These are phyloP conservation scores for Galeruca laticollis DNA, from an alignment of 2,888 invertebrate species.

Conservation along the genomic window DNA sequence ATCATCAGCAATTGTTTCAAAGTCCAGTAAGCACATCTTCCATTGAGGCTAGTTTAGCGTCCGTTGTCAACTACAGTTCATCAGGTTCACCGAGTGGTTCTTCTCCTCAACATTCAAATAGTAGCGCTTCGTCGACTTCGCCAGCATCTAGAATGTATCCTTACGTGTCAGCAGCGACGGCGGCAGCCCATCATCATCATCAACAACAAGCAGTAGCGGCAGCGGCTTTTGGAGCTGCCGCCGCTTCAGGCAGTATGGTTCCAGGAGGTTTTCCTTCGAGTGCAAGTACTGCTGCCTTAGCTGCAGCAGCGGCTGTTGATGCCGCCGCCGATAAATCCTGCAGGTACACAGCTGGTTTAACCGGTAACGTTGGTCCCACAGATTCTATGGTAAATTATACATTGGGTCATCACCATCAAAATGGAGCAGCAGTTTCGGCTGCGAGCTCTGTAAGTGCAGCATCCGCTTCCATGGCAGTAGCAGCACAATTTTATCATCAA, in stretches of 20 bases:
- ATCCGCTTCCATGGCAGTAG: constrained; percentile 74
- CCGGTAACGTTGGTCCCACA: constrained; percentile 73
- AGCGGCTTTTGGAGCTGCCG: constrained; percentile 75
- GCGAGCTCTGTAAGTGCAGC: constrained; percentile 79
- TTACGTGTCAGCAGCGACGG: constrained; percentile 81
- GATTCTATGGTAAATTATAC: constrained; percentile 87
- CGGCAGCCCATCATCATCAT: constrained; percentile 76
- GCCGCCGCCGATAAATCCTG: constrained; percentile 83
- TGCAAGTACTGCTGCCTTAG: constrained; percentile 70
- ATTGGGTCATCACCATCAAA: constrained; percentile 81
- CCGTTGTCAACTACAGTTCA: constrained; percentile 73
- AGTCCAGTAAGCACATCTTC: constrained; percentile 71
- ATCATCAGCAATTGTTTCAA: constrained; percentile 76
- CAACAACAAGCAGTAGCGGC: constrained; percentile 77
- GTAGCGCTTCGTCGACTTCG: constrained; percentile 71
- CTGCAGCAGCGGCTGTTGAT: constrained; percentile 76
- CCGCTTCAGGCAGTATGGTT: constrained; percentile 76
- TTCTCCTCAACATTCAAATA: constrained; percentile 75
- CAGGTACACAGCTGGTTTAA: constrained; percentile 79
- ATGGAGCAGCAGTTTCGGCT: constrained; percentile 70
- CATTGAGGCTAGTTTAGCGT: constrained; percentile 80
- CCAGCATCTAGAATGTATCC: constrained; percentile 90
- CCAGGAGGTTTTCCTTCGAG: constrained; percentile 71
- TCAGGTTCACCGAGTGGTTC: constrained; percentile 76
- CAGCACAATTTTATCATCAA: constrained; percentile 92